Percentiles rank a stretch among this genome's conserved stretches.
These are phyloP conservation scores for Paralichthys olivaceus DNA, from an alignment of 2,113 vertebrate genomes.

Conservation along the genomic window DNA sequence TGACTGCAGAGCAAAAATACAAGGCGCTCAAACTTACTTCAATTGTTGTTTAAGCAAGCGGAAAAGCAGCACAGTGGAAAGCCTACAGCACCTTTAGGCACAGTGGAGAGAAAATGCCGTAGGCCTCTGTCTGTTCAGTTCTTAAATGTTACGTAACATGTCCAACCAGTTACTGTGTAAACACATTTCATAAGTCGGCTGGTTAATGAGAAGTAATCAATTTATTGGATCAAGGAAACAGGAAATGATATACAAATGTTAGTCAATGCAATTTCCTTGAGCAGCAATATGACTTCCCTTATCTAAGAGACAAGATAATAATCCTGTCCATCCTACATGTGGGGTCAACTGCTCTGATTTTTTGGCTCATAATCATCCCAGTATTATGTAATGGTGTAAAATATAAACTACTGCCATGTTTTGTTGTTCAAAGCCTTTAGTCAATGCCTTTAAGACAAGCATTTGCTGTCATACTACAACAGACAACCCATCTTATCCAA, in stretches of 20 bases:
- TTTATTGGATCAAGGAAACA: not conserved
- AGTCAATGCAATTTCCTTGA: not conserved
- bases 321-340: not conserved
- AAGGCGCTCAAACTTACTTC: not conserved
- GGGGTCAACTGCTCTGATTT: not conserved
- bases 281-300: not conserved
- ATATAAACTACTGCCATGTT: not conserved
- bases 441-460: not conserved
- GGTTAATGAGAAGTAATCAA: not conserved
- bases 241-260: too few relatives aligned
- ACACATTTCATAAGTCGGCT: not conserved
- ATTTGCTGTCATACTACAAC: constrained; percentile 19
- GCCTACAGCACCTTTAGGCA: constrained; percentile 32
- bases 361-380: not conserved
- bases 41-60: constrained; percentile 7
- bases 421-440: not conserved
- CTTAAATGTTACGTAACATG: constrained; percentile 47
- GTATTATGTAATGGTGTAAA: not conserved
- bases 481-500: constrained; percentile 10
- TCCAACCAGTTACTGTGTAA: not conserved
- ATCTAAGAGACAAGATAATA: constrained; percentile 18
- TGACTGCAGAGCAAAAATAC: not conserved
- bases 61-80: constrained; percentile 16
- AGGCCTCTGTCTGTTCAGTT: constrained; percentile 10
- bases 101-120: constrained; percentile 3